Base-by-base conservation (phyloP, 2,797 vertebrate genomes). In the Thunnus albacares region DNA sequence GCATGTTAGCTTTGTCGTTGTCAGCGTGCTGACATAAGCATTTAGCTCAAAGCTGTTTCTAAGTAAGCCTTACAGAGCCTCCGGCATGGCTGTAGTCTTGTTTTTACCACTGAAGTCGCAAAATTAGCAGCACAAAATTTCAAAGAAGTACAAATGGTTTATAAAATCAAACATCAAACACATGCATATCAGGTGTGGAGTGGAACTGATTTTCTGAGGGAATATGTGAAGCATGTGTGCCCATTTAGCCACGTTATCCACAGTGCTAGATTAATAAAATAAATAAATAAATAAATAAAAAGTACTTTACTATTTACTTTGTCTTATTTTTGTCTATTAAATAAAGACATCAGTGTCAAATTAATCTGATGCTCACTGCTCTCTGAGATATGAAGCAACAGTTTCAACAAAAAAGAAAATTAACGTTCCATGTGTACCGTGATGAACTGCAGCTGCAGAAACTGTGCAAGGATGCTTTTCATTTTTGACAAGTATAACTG, bases 371-470 rank as follows among this genome's bases (percentile, higher is more conserved):
- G 20, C 15, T 18, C 10, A 47, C 24, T 65, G 60, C 35, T 35
- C 47, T 20, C 18, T 51, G 47, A 51, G 47, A 20, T 51, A 51
- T 51, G 6, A 51, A 41, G 62, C 51, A 38, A 13, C 38, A 47
- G 3, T 26, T 69, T 57, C 28, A 18, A 59, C 43, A n/a, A 38
- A 22, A 63, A 30, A 47, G 67, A 66, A 52, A 51, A 17, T 52
- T 0, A 49, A 61, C 51, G 12, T 17, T 51, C 47, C 47, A 51
- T 51, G 8, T 75, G 33, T 24, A n/a, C 57, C 26, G 38, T 20
- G 57, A 55, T 26, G 17, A 30, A 75, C 35, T 35, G 18, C 56
- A 75, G 63, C 24, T 67, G 75, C 60, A 64, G 41, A 30, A 45
- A 38, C 6, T 18, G 41, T 8, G 65, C 4, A 24, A 24, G 51